A percentile compares a stretch with the other conserved stretches of the same genome.
Conservation (phyloP, 2,797 vertebrate species). For the Neopelma chrysocephalum region DNA sequence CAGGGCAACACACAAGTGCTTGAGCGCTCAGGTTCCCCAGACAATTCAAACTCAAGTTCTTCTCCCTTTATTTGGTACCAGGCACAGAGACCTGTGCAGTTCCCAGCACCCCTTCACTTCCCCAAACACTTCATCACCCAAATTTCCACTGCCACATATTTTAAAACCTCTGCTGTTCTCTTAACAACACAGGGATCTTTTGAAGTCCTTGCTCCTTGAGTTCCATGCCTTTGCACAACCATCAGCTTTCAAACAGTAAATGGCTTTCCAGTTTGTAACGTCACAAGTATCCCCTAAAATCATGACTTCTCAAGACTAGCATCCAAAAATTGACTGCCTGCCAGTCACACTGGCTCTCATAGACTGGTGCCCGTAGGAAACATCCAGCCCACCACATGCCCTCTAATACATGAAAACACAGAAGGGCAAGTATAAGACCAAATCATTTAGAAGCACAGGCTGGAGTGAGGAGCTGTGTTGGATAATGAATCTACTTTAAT, state of each 20-base stretch:
- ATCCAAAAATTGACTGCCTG: neutral
- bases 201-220: neutral
- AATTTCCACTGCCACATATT: neutral
- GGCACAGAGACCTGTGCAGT: neutral
- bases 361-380: neutral
- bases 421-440: neutral
- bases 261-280: neutral
- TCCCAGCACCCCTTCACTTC: neutral
- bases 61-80: neutral
- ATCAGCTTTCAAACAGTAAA: neutral
- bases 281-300: neutral
- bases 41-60: neutral
- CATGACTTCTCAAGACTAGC: neutral
- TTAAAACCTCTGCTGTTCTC: neutral
- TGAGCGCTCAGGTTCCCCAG: neutral
- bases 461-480: neutral
- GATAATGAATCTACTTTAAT: neutral
- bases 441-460: neutral
- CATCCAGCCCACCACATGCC: neutral
- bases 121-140: neutral
- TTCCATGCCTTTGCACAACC: rapidly evolving
- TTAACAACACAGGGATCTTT: neutral
- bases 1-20: neutral
- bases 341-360: neutral
- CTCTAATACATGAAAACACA: neutral